These are phyloP conservation scores for Nomada flava DNA, from an alignment of 2,888 invertebrate genomes.

Conservation along the genomic window DNA sequence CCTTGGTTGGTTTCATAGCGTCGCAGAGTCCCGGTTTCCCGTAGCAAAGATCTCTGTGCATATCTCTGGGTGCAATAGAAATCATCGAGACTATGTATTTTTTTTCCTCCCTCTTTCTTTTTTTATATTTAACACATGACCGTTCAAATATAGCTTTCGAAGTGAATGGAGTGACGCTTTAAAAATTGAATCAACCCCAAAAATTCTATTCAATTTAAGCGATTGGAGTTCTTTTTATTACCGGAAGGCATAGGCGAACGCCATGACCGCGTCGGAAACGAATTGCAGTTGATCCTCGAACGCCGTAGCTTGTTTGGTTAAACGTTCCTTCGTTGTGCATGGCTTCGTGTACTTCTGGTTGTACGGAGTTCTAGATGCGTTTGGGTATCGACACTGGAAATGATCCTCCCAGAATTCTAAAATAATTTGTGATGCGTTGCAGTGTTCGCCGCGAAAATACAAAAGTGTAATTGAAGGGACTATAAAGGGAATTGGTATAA, in stretches of 20 bases:
- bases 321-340: slow-evolving; percentile 92
- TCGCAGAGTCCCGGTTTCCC: slow-evolving; percentile 92
- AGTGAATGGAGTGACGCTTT: too few species aligned
- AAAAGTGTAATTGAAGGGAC: neutral
- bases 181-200: too few species aligned
- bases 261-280: slow-evolving; percentile 98
- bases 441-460: neutral
- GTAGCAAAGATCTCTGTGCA: slow-evolving; percentile 93
- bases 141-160: too few species aligned
- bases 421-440: neutral
- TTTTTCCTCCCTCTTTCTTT: neutral
- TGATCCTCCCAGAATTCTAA: slow-evolving; percentile 98
- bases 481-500: neutral
- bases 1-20: slow-evolving; percentile 95
- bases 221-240: slow-evolving; percentile 79
- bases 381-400: slow-evolving; percentile 94
- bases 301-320: slow-evolving; percentile 91
- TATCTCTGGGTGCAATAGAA: slow-evolving; percentile 87
- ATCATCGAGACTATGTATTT: neutral
- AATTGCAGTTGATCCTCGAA: slow-evolving; percentile 98
- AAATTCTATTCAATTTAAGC: too few species aligned
- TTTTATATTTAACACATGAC: too few species aligned
- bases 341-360: slow-evolving; percentile 89
- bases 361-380: slow-evolving; percentile 92
- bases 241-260: slow-evolving; percentile 95